A percentile compares a stretch with the other conserved stretches of the same genome.
These are phyloP conservation scores for Nymphalis io DNA, from an alignment of 1,140 invertebrate genomes.

Conservation along the genomic window DNA sequence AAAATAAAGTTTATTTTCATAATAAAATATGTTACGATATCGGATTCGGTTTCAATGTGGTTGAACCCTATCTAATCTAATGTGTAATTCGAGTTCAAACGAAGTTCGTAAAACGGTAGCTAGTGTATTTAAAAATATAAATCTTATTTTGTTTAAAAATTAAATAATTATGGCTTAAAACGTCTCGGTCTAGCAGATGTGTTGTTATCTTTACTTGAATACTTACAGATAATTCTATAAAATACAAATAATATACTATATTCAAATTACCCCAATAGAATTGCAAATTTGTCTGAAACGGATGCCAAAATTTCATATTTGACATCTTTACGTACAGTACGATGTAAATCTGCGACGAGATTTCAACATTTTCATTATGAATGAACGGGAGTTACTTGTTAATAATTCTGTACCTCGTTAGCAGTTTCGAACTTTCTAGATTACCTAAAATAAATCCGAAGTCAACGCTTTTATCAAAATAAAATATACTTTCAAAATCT, in stretches of 20 bases:
- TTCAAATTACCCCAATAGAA: neutral
- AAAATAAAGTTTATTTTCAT: neutral
- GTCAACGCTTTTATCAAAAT: too few species aligned
- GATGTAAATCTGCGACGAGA: conserved; percentile 8
- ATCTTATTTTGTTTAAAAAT: too few species aligned
- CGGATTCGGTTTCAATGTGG: too few species aligned
- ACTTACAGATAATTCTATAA: neutral
- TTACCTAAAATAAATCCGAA: conserved; percentile 26
- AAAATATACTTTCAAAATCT: too few species aligned
- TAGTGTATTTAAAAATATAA: too few species aligned
- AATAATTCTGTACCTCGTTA: conserved; percentile 27
- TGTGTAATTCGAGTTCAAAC: too few species aligned
- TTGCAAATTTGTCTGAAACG: conserved; percentile 14
- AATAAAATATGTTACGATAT: neutral
- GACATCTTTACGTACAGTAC: neutral
- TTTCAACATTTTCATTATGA: conserved; percentile 17
- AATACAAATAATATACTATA: neutral
- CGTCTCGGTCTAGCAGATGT: too few species aligned
- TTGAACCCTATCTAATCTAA: too few species aligned
- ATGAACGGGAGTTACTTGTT: conserved; percentile 14
- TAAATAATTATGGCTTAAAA: too few species aligned
- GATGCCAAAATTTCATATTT: conserved; percentile 8
- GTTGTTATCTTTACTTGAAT: neutral
- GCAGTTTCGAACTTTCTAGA: conserved; percentile 26
- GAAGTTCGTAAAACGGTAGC: too few species aligned